These are phyloP conservation scores for Uropsilus gracilis DNA, from an alignment of 2,113 vertebrate genomes.

Conservation along the genomic window DNA sequence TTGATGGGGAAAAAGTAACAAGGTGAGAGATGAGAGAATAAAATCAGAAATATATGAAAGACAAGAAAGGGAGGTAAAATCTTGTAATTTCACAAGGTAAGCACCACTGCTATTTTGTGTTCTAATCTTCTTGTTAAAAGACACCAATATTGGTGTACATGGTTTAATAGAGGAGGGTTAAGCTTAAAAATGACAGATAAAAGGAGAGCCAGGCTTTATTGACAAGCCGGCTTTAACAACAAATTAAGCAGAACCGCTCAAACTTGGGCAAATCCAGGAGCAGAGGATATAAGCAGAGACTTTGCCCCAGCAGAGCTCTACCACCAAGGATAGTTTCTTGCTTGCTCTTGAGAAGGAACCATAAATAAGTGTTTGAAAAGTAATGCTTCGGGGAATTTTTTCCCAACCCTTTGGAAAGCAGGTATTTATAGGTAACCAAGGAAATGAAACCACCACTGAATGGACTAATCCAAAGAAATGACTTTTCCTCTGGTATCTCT, in stretches of 20 bases:
- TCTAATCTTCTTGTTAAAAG: neutral
- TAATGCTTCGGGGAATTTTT: constrained; percentile 39
- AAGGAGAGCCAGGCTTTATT: constrained; percentile 18
- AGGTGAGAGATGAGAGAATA: neutral
- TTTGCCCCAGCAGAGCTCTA: neutral
- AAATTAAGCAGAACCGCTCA: neutral
- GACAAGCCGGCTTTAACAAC: constrained; percentile 28
- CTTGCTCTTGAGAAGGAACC: neutral
- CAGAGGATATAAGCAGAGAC: neutral
- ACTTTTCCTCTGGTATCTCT: neutral
- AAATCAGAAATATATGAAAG: neutral
- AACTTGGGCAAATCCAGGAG: neutral
- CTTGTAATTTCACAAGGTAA: neutral
- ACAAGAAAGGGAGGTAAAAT: neutral
- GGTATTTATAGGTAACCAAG: constrained; percentile 22
- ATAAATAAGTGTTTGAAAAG: constrained; percentile 16
- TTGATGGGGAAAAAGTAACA: neutral
- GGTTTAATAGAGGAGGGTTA: neutral
- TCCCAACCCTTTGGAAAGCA: neutral
- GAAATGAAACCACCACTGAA: neutral
- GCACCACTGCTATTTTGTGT: neutral
- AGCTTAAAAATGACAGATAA: neutral
- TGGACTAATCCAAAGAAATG: neutral
- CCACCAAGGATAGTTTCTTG: neutral
- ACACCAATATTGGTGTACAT: neutral